Conservation (phyloP, 2,113 vertebrate species). For the Pseudopodoces humilis region DNA sequence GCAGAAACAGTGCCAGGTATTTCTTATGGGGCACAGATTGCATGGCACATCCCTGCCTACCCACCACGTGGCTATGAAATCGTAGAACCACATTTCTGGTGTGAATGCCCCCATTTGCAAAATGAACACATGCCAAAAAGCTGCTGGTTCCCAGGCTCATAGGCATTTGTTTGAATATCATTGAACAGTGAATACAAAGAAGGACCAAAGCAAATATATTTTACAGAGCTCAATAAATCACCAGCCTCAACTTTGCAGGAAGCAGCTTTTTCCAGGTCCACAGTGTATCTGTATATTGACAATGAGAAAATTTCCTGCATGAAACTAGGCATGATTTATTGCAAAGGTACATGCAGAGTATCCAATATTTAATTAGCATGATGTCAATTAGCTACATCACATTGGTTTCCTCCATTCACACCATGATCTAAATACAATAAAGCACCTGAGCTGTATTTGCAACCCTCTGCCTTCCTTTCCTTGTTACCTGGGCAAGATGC, state of each 20-base stretch:
- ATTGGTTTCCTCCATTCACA: not conserved
- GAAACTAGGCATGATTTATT: constrained; percentile 7
- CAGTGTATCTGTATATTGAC: not conserved
- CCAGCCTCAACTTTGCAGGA: not conserved
- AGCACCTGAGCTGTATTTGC: not conserved
- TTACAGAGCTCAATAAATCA: not conserved
- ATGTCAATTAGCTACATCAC: not conserved
- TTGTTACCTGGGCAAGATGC: not conserved
- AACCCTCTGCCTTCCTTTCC: not conserved
- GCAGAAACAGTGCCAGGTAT: constrained; percentile 15
- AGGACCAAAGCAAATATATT: not conserved
- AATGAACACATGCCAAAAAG: constrained; percentile 11
- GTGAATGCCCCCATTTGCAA: constrained; percentile 22
- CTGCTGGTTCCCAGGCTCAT: constrained; percentile 51
- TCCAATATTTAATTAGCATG: not conserved
- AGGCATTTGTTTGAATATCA: constrained; percentile 43
- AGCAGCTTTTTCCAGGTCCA: not conserved
- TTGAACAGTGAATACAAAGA: constrained; percentile 31
- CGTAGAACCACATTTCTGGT: not conserved
- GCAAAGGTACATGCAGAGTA: not conserved
- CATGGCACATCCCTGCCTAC: not conserved
- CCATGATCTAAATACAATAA: not conserved
- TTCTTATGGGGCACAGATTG: constrained; percentile 22
- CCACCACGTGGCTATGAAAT: not conserved
- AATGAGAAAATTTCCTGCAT: not conserved